Evolutionary conservation across 2,113 vertebrate genomes (phyloP).

Genomic region (Strix aluco): DNA sequence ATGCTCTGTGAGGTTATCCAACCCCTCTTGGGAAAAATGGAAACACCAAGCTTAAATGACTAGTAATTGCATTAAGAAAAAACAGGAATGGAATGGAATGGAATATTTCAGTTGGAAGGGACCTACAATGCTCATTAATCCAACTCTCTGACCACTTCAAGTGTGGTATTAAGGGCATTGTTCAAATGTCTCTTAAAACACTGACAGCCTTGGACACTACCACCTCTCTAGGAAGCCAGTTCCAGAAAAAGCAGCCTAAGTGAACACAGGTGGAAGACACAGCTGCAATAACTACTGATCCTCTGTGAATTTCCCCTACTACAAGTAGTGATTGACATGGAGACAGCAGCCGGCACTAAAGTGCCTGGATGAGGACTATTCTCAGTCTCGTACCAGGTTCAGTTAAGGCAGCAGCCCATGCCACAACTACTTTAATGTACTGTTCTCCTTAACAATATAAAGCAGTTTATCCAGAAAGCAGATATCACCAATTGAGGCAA

Average conservation of each 20-base stretch:
- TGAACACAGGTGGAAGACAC: background rate
- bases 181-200: background rate
- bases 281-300: background rate
- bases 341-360: background rate
- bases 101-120: background rate
- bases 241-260: background rate
- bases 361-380: background rate
- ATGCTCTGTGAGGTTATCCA: background rate
- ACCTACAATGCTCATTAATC: background rate
- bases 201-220: background rate
- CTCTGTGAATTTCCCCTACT: too few species aligned
- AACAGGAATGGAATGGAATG: too few species aligned
- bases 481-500: background rate
- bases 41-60: background rate
- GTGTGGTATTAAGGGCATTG: background rate
- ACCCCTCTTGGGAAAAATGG: background rate
- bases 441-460: background rate
- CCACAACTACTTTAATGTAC: background rate
- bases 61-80: background rate
- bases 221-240: background rate
- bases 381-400: background rate
- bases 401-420: background rate
- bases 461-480: background rate
- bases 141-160: background rate
- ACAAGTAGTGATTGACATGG: rapidly evolving